These are phyloP conservation scores for Luscinia megarhynchos DNA, from an alignment of 2,797 vertebrate species.

Conservation along the genomic window DNA sequence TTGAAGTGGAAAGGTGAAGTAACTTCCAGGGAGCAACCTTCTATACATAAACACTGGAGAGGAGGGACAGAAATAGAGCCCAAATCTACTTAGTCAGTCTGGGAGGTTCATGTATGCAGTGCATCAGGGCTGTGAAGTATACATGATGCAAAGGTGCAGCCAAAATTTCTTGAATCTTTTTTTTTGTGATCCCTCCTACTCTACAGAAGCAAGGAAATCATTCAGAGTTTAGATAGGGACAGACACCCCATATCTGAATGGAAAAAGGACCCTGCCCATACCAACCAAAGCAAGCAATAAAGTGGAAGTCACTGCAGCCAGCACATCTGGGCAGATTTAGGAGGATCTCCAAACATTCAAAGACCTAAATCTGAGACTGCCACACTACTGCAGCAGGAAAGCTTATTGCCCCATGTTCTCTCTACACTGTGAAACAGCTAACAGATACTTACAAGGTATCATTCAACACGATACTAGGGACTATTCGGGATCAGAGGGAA, in stretches of 20 bases:
- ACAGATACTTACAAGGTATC: background rate
- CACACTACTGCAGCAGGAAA: background rate
- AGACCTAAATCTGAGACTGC: background rate
- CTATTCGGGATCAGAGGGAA: background rate
- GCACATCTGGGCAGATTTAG: rapidly evolving
- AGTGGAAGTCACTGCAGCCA: background rate
- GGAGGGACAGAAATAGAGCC: background rate
- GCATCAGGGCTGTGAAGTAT: background rate
- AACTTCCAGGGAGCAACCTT: background rate
- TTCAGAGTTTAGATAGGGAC: background rate
- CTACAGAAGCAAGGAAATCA: background rate
- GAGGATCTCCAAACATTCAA: background rate
- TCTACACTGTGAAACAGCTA: background rate
- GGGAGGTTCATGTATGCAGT: background rate
- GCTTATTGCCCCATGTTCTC: background rate
- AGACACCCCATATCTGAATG: background rate
- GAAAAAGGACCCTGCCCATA: background rate
- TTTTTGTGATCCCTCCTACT: background rate
- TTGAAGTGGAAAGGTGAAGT: background rate
- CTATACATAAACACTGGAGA: background rate
- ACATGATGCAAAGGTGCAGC: rapidly evolving
- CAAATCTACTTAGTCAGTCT: background rate
- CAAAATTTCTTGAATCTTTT: background rate
- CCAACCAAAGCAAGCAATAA: rapidly evolving
- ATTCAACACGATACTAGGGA: background rate